Evolutionary conservation across 2,797 vertebrate genomes (phyloP), one percentile per base, ranked within the genome.

Genomic region (Peromyscus nudipes): DNA sequence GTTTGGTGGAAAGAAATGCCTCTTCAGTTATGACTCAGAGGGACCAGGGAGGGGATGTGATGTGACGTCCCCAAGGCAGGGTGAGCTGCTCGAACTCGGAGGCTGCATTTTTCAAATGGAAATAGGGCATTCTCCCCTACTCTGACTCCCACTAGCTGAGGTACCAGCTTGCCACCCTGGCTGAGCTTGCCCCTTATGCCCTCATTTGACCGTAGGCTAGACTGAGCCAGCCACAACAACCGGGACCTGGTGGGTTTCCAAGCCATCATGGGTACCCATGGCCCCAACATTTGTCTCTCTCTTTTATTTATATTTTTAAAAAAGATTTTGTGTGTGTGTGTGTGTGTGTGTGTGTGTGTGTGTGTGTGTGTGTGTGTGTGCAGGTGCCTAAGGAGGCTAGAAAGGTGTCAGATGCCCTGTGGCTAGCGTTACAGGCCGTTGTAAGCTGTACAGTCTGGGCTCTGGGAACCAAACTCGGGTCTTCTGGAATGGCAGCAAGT

Each of bases 91-190:
- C 86, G 96, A 81, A 96, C 71, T 67, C 37, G 0, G 2, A 9
- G 55, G 93, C 80, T 23, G 29, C 25, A 12, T 91, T 96, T 97
- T 97, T 95, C 97, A 93, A 83, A 67, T 27, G 27, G 93, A 94
- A 95, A 90, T 73, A 73, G 55, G 86, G 49, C 46, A 60, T 77
- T 86, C 55, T 92, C 40, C 11, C 34, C 67, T 21, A 62, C 49
- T 65, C 13, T 37, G 67, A 92, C 55, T 90, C 60, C 79, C 27
- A 4, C 52, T 0, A 7, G 31, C 40, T 0, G 49, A 69, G 71
- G 91, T 34, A 91, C 92, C 92, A 88, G 67, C 79, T 91, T 77
- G n/a, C 16, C 77, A 79, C 77, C 77, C 5, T 16, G 43, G 46
- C 57, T 85, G 37, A 1, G 0, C 60, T 81, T 94, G 96, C 9